Evolutionary conservation across 1,140 invertebrate genomes (phyloP).

Genomic region (Asbolus verrucosus): DNA sequence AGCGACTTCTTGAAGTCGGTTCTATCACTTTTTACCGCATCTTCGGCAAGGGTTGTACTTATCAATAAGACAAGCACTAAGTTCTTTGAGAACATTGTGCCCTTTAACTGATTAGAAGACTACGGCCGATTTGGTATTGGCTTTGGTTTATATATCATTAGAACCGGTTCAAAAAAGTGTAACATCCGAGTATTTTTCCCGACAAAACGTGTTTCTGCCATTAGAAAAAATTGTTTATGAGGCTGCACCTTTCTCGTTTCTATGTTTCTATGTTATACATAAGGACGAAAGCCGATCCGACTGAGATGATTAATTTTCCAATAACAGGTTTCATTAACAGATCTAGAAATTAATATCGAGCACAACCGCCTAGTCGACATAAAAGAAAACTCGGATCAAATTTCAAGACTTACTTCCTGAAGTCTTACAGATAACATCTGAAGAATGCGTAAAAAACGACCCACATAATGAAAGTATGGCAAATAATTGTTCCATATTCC

Average conservation of each 20-base stretch:
- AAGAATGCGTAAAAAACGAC: constrained; percentile 30
- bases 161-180: constrained; percentile 12
- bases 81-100: constrained; percentile 24
- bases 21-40: constrained; percentile 53
- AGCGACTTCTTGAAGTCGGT: constrained; percentile 63
- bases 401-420: neutral
- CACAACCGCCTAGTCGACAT: neutral
- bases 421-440: constrained; percentile 8
- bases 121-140: neutral
- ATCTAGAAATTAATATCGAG: constrained; percentile 12
- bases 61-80: constrained; percentile 9
- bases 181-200: constrained; percentile 31
- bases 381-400: no score
- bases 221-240: constrained; percentile 37
- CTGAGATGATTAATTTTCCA: constrained; percentile 30
- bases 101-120: constrained; percentile 3
- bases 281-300: constrained; percentile 4
- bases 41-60: constrained; percentile 26
- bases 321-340: constrained; percentile 37
- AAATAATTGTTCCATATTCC: constrained; percentile 42
- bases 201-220: constrained; percentile 12
- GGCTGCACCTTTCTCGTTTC: constrained; percentile 2
- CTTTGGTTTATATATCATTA: constrained; percentile 14
- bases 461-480: constrained; percentile 38
- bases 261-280: neutral